These are phyloP conservation scores for Dromas ardeola DNA, from an alignment of 2,113 vertebrate genomes.

Conservation along the genomic window DNA sequence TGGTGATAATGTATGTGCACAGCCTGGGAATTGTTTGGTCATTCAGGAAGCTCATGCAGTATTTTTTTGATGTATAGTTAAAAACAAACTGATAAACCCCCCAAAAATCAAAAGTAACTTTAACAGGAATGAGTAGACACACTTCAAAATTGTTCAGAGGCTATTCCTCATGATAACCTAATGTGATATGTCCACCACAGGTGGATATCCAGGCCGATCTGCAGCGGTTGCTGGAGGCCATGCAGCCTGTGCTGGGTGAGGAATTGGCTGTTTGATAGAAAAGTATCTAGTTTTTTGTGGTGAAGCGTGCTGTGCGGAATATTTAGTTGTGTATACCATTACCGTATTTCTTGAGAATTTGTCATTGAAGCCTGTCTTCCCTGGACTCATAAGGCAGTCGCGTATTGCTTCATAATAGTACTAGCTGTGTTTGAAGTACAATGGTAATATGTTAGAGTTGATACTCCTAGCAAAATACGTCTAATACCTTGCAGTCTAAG, in stretches of 20 bases:
- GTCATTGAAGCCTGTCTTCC: background rate
- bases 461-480: background rate
- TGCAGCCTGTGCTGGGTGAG: background rate
- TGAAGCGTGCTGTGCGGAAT: background rate
- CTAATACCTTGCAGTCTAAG: background rate
- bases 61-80: background rate
- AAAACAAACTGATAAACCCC: background rate
- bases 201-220: background rate
- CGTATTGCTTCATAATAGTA: background rate
- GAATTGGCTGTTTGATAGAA: background rate
- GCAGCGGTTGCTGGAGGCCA: background rate
- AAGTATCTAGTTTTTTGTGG: background rate
- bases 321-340: background rate
- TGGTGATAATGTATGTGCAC: background rate
- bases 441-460: background rate
- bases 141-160: background rate
- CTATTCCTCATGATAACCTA: background rate
- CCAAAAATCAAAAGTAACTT: background rate
- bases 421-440: background rate
- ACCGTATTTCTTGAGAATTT: background rate
- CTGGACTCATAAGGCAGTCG: background rate
- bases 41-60: background rate
- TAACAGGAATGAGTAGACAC: background rate
- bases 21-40: background rate
- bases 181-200: background rate